phyloP scores from a whole-genome alignment of 2,797 vertebrate species.

The Oreortyx pictus region DNA sequence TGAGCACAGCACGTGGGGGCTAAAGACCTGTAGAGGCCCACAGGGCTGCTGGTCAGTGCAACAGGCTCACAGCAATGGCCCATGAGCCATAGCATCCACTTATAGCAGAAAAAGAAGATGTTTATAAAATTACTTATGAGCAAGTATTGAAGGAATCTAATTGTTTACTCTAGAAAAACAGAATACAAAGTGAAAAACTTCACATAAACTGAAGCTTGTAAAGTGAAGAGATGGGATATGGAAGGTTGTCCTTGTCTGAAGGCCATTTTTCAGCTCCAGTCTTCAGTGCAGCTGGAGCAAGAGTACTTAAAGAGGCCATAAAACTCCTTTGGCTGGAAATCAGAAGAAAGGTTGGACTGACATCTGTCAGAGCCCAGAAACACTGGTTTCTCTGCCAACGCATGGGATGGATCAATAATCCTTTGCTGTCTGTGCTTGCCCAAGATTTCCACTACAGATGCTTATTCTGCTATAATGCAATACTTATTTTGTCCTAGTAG shows the following conservation, averaged over 20 bases:
- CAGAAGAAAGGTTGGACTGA: slow-evolving; percentile 43
- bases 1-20: not conserved
- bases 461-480: not conserved
- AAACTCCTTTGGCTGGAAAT: slow-evolving; percentile 50
- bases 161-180: slow-evolving; percentile 51
- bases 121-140: slow-evolving; percentile 37
- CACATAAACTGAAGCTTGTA: slow-evolving; percentile 26
- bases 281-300: slow-evolving; percentile 25
- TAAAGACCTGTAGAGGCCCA: not conserved
- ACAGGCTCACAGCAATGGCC: not conserved
- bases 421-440: not conserved
- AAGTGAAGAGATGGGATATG: slow-evolving; percentile 41
- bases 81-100: not conserved
- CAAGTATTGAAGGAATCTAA: slow-evolving; percentile 27
- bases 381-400: slow-evolving; percentile 3
- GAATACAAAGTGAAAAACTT: slow-evolving; percentile 29
- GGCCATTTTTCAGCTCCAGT: slow-evolving; percentile 42
- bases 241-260: slow-evolving; percentile 54
- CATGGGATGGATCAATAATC: slow-evolving; percentile 1
- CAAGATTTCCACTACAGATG: slow-evolving; percentile 19
- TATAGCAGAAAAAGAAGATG: not conserved
- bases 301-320: slow-evolving; percentile 34
- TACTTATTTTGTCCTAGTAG: not conserved
- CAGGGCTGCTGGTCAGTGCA: not conserved
- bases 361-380: not conserved